A percentile compares a stretch with the other conserved stretches of the same genome.
Conservation (phyloP, 2,888 invertebrate genomes). For the Resseliella maxima region DNA sequence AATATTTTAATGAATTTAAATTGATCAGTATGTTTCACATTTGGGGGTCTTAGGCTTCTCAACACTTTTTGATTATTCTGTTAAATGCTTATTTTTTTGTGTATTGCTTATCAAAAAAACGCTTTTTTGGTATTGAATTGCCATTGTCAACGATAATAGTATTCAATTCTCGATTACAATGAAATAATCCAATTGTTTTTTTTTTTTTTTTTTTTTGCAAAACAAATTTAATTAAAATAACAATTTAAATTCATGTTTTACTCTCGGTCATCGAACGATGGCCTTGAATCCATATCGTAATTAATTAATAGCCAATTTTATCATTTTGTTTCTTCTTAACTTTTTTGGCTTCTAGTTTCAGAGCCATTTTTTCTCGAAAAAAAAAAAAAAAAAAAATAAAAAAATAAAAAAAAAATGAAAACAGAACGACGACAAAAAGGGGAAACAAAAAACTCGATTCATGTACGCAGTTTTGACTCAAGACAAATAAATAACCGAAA, state of each 20-base stretch:
- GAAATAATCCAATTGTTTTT: too few relatives aligned
- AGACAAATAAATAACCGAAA: not conserved
- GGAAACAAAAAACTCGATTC: not conserved
- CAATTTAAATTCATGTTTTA: not conserved
- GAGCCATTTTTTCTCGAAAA: not conserved
- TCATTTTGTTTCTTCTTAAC: not conserved
- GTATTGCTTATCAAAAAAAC: too few relatives aligned
- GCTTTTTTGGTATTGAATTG: too few relatives aligned
- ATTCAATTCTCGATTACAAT: too few relatives aligned
- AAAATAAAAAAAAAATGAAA: too few relatives aligned
- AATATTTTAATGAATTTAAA: not conserved
- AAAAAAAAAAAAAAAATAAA: too few relatives aligned
- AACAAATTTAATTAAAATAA: not conserved
- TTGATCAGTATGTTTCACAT: not conserved
- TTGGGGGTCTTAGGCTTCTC: not conserved
- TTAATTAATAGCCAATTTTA: not conserved
- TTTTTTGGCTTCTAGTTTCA: not conserved
- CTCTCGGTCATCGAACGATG: slow-evolving; percentile 38
- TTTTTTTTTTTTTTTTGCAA: too few relatives aligned
- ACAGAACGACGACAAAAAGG: too few relatives aligned
- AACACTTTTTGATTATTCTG: too few relatives aligned
- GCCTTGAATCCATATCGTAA: not conserved
- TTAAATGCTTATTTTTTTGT: too few relatives aligned
- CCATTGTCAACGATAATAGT: too few relatives aligned
- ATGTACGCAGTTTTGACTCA: not conserved